Conservation (phyloP, 2,797 vertebrate genomes). For the Poeciliopsis paucimaculata region DNA sequence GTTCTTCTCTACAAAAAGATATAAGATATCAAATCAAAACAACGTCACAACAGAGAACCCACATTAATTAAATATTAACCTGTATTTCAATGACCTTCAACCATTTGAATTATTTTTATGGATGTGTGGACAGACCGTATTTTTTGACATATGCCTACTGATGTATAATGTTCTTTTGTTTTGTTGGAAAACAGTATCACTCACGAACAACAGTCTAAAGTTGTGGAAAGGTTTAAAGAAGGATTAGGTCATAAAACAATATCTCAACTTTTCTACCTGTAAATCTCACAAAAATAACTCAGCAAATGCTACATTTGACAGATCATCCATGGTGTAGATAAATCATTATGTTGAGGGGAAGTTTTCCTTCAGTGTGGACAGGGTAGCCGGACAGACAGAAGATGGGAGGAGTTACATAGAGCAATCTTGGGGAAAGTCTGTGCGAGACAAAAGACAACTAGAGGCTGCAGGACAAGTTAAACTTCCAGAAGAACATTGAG, state of each 20-base stretch:
- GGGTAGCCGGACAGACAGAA: neutral
- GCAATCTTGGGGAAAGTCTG: neutral
- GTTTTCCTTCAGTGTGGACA: neutral
- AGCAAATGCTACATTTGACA: neutral
- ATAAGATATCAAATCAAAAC: neutral
- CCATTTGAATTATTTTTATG: neutral
- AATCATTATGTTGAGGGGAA: neutral
- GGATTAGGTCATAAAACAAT: neutral
- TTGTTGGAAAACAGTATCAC: neutral
- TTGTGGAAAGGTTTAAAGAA: neutral
- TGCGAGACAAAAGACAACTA: neutral
- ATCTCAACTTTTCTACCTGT: neutral
- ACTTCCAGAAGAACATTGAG: neutral
- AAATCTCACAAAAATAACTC: neutral
- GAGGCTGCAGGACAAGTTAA: neutral
- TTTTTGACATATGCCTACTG: neutral
- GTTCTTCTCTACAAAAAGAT: neutral
- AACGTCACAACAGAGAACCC: neutral
- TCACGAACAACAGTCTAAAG: neutral
- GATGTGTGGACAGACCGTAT: neutral
- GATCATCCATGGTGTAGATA: neutral
- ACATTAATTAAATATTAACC: neutral
- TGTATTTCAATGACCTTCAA: neutral
- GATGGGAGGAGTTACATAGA: neutral
- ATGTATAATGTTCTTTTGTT: neutral